Evolutionary conservation across 2,888 invertebrate genomes (phyloP).

Genomic region (Cataglyphis albicans): DNA sequence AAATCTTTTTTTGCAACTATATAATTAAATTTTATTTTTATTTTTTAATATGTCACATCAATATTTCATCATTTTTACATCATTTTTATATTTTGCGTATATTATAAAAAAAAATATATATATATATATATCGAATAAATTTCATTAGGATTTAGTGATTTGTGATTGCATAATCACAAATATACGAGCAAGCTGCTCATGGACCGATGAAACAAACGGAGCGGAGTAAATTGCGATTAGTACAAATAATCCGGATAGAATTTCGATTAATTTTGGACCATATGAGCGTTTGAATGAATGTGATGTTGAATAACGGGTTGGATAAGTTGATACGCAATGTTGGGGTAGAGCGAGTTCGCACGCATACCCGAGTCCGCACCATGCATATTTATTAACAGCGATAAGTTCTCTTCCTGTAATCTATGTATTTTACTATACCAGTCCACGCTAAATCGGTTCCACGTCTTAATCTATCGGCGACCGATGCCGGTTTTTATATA

Average conservation of each 20-base stretch:
- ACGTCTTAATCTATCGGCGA: neutral
- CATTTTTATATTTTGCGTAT: neutral
- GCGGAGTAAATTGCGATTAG: constrained; percentile 49
- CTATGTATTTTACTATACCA: constrained; percentile 52
- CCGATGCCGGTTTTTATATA: neutral
- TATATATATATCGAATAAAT: neutral
- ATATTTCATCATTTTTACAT: too few relatives aligned
- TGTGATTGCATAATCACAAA: constrained; percentile 39
- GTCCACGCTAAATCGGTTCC: constrained; percentile 38
- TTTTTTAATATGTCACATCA: neutral
- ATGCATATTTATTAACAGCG: constrained; percentile 57
- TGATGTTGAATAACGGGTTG: constrained; percentile 73
- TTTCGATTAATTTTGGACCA: constrained; percentile 48
- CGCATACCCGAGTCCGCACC: neutral
- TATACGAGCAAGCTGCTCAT: constrained; percentile 5
- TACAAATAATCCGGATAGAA: constrained; percentile 51
- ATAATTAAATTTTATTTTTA: neutral
- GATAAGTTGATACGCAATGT: constrained; percentile 72
- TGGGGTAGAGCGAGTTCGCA: constrained; percentile 54
- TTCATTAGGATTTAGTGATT: constrained; percentile 38
- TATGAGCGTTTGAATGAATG: constrained; percentile 32
- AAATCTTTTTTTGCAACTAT: neutral
- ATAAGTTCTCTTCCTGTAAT: constrained; percentile 72
- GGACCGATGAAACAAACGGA: constrained; percentile 43
- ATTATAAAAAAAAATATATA: neutral